Evolutionary conservation across 1,140 invertebrate species (phyloP).

Genomic region (Solenopsis invicta): DNA sequence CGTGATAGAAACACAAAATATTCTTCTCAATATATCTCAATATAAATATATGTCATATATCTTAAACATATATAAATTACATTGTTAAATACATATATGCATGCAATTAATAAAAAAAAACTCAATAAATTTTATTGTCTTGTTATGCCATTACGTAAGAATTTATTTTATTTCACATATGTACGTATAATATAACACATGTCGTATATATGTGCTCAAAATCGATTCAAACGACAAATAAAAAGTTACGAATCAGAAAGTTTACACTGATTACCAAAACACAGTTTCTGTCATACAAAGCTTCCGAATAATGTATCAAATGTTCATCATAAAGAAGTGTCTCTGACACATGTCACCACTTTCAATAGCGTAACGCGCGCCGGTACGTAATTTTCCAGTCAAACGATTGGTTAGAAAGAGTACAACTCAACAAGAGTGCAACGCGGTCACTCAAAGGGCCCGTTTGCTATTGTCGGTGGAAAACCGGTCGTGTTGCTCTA

Average conservation of each 20-base stretch:
- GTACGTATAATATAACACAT: neutral
- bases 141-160: neutral
- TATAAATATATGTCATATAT: neutral
- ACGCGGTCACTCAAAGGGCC: slow-evolving; percentile 49
- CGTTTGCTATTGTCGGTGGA: slow-evolving; percentile 60
- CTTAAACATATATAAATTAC: neutral
- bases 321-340: slow-evolving; percentile 36
- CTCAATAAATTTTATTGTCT: neutral
- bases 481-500: slow-evolving; percentile 72
- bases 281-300: slow-evolving; percentile 18
- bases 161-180: neutral
- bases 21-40: slow-evolving; percentile 13
- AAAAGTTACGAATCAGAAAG: neutral
- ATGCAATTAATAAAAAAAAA: neutral
- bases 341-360: slow-evolving; percentile 20
- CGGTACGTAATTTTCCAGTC: slow-evolving; percentile 53
- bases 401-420: slow-evolving; percentile 53
- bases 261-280: neutral
- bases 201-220: neutral
- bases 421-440: slow-evolving; percentile 58
- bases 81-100: neutral
- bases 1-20: neutral
- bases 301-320: slow-evolving; percentile 32
- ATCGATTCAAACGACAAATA: neutral
- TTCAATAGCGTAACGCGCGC: slow-evolving; percentile 43